Evolutionary conservation across 2,797 vertebrate species (phyloP).

Genomic region (Diplodus puntazzo): DNA sequence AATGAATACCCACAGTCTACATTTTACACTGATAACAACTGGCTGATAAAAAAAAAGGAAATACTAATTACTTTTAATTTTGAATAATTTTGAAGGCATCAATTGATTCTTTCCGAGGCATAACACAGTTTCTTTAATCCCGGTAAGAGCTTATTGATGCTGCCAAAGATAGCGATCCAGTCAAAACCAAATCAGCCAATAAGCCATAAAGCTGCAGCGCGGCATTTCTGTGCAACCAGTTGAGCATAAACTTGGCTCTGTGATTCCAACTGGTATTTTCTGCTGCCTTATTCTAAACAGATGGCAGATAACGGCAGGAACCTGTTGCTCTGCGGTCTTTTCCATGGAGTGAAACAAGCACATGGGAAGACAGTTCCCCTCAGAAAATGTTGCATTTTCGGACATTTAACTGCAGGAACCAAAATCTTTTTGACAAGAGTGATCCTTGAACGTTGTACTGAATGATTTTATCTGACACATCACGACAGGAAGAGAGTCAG

Average conservation of each 20-base stretch:
- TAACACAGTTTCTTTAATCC: constrained; percentile 53
- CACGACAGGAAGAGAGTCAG: not conserved
- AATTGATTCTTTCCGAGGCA: constrained; percentile 17
- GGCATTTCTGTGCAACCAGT: constrained; percentile 67
- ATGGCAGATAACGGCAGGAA: constrained; percentile 71
- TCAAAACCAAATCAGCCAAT: constrained; percentile 62
- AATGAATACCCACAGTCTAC: not conserved
- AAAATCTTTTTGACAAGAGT: not conserved
- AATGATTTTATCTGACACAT: not conserved
- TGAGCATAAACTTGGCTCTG: constrained; percentile 74
- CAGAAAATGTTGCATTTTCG: not conserved
- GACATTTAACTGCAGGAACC: not conserved
- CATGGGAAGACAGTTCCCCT: not conserved
- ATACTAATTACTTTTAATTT: constrained; percentile 19
- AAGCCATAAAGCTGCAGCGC: constrained; percentile 56
- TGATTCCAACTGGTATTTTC: constrained; percentile 77
- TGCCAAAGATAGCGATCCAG: constrained; percentile 50
- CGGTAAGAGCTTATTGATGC: constrained; percentile 54
- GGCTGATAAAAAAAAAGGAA: constrained; percentile 7
- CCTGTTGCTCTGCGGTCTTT: constrained; percentile 54
- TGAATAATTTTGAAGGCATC: constrained; percentile 31
- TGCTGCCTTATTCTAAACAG: constrained; percentile 73
- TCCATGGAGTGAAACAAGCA: constrained; percentile 12
- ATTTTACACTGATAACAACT: constrained; percentile 5
- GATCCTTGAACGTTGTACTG: not conserved